A percentile compares a stretch with the other conserved stretches of the same genome.
These are phyloP conservation scores for Grammomys surdaster DNA, from an alignment of 2,113 vertebrate species.

Conservation along the genomic window DNA sequence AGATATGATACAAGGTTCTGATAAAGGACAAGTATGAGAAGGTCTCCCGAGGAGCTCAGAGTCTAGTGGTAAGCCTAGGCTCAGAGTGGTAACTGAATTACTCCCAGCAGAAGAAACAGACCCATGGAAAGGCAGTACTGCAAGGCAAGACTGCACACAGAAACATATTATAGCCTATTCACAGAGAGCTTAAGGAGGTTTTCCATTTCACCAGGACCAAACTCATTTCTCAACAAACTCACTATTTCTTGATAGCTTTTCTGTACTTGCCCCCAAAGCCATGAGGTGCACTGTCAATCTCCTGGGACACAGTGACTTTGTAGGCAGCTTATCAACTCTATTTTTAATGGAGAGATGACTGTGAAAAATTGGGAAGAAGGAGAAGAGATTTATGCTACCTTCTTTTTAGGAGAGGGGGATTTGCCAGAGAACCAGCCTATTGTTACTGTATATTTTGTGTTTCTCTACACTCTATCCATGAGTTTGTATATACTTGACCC, in stretches of 20 bases:
- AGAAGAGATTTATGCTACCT: background rate
- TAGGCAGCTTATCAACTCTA: background rate
- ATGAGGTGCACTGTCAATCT: background rate
- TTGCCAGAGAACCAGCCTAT: background rate
- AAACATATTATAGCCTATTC: background rate
- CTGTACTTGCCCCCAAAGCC: background rate
- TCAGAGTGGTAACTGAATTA: background rate
- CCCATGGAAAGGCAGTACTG: background rate
- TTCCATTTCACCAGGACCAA: background rate
- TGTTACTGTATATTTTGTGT: constrained; percentile 20
- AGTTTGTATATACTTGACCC: background rate
- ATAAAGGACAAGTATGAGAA: background rate
- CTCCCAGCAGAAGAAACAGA: background rate
- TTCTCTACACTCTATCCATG: constrained; percentile 2
- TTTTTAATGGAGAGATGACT: constrained; percentile 4
- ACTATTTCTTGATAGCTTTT: background rate
- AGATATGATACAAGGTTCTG: background rate
- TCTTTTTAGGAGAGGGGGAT: background rate
- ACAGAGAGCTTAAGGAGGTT: background rate
- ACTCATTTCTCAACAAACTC: background rate
- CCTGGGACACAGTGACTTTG: background rate
- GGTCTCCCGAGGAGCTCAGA: constrained; percentile 37
- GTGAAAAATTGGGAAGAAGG: background rate
- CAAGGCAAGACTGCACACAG: background rate
- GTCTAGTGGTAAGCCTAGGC: background rate